Percentiles rank a stretch among this genome's conserved stretches.
phyloP scores from a whole-genome alignment of 1,140 invertebrate genomes.

The Trichoplusia ni region DNA sequence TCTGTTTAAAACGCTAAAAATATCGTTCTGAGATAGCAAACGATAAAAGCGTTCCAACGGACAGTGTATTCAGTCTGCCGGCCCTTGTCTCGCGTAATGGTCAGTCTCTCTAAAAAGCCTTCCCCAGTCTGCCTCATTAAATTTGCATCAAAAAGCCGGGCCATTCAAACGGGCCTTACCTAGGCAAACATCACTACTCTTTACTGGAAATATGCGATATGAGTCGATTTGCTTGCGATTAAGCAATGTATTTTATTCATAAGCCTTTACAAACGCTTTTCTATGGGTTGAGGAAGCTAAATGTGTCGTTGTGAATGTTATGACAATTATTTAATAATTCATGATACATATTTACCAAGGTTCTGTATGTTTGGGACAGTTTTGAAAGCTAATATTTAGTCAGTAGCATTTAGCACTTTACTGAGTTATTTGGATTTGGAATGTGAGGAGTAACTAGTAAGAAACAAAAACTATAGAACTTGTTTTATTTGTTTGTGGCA shows the following conservation, averaged over 20 bases:
- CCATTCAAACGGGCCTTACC: constrained; percentile 49
- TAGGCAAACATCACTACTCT: constrained; percentile 47
- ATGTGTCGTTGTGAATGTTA: too few species aligned
- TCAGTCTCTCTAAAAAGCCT: constrained; percentile 58
- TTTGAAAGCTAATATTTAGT: too few species aligned
- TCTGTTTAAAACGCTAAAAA: neutral
- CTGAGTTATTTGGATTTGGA: too few species aligned
- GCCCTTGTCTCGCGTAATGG: constrained; percentile 63
- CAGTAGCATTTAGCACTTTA: too few species aligned
- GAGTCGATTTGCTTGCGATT: constrained; percentile 20
- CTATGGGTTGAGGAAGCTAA: too few species aligned
- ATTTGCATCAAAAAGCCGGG: constrained; percentile 58
- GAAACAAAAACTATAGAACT: too few species aligned
- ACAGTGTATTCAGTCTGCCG: constrained; percentile 53
- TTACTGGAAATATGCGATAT: constrained; percentile 20
- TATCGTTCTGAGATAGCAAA: constrained; percentile 29
- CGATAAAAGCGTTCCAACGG: constrained; percentile 40
- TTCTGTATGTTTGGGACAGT: too few species aligned
- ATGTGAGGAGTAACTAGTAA: too few species aligned
- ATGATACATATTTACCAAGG: too few species aligned
- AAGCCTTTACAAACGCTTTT: too few species aligned
- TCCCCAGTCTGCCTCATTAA: constrained; percentile 59
- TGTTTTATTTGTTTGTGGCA: too few species aligned
- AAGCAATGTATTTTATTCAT: constrained; percentile 5
- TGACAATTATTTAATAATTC: too few species aligned